Evolutionary conservation across 2,888 invertebrate species (phyloP).

Genomic region (Scaptodrosophila latifasciaeformis): DNA sequence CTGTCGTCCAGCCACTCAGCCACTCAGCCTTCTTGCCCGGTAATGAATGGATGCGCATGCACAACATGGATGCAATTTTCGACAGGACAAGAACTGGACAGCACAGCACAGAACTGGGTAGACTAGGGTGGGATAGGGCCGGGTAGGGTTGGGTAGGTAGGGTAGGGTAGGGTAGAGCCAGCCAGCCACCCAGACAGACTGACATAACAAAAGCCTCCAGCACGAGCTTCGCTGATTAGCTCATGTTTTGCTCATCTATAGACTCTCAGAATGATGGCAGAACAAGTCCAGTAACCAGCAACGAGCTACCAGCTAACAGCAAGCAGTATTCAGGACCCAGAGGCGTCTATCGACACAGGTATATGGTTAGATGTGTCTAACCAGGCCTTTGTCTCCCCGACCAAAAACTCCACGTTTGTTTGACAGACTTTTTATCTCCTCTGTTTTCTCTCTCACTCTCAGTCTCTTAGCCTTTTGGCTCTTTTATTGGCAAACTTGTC

Average conservation of each 20-base stretch:
- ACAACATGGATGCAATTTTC: slow-evolving; percentile 67
- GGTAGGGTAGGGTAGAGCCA: neutral
- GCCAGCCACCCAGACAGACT: neutral
- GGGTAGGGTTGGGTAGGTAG: too few relatives aligned
- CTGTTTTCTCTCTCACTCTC: too few relatives aligned
- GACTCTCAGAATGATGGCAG: slow-evolving; percentile 9
- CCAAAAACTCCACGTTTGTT: too few relatives aligned
- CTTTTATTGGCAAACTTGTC: neutral
- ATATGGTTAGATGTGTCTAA: too few relatives aligned
- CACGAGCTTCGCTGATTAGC: slow-evolving; percentile 58
- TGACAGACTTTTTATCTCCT: too few relatives aligned
- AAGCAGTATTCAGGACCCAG: too few relatives aligned
- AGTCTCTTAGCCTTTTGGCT: neutral
- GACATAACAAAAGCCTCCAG: slow-evolving; percentile 24
- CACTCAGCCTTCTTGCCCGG: too few relatives aligned
- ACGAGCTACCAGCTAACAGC: too few relatives aligned
- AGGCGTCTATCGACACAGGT: neutral
- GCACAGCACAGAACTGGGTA: slow-evolving; percentile 13
- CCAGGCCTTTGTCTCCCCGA: too few relatives aligned
- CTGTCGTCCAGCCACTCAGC: slow-evolving; percentile 58
- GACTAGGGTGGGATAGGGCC: slow-evolving; percentile 2
- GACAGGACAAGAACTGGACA: slow-evolving; percentile 37
- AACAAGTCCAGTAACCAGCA: neutral
- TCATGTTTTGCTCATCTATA: slow-evolving; percentile 59
- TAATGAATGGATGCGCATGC: slow-evolving; percentile 64